A percentile compares a stretch with the other conserved stretches of the same genome.
These are phyloP conservation scores for Sapajus apella DNA, from an alignment of 2,113 vertebrate genomes.

Conservation along the genomic window DNA sequence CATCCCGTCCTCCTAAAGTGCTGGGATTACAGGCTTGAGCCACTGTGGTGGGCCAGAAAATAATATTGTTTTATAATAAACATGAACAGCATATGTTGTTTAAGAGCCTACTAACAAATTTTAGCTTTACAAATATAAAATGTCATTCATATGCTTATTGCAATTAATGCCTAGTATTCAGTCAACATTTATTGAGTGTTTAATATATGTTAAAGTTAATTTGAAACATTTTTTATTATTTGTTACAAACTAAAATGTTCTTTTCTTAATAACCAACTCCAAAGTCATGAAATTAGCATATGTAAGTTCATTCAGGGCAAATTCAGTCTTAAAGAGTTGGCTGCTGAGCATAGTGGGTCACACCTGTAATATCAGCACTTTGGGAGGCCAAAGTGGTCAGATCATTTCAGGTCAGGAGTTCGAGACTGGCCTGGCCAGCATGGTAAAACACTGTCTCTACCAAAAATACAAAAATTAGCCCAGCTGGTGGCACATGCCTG, in stretches of 20 bases:
- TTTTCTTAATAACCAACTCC: background rate
- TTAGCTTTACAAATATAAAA: slow-evolving; percentile 57
- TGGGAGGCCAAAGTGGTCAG: too few relatives aligned
- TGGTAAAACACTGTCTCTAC: too few relatives aligned
- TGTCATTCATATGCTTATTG: slow-evolving; percentile 8
- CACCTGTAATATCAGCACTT: too few relatives aligned
- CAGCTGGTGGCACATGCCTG: too few relatives aligned
- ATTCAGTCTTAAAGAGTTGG: background rate
- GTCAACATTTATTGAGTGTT: slow-evolving; percentile 10
- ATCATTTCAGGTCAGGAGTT: too few relatives aligned
- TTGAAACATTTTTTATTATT: slow-evolving; percentile 10
- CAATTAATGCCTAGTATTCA: background rate
- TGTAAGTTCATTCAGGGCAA: slow-evolving; percentile 30
- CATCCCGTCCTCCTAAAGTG: too few relatives aligned
- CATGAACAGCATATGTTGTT: background rate
- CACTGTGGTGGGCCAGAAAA: background rate
- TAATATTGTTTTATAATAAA: slow-evolving; percentile 22
- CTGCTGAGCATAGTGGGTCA: too few relatives aligned
- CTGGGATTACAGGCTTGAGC: too few relatives aligned
- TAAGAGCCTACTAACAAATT: background rate
- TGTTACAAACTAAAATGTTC: slow-evolving; percentile 26
- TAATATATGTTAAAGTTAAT: slow-evolving; percentile 37
- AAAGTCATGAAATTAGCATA: slow-evolving; percentile 2
- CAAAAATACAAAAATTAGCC: too few relatives aligned
- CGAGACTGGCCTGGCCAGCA: too few relatives aligned